Percentiles rank a stretch among this genome's conserved stretches.
phyloP scores from a whole-genome alignment of 2,888 invertebrate genomes.

The Plagiodera versicolora region DNA sequence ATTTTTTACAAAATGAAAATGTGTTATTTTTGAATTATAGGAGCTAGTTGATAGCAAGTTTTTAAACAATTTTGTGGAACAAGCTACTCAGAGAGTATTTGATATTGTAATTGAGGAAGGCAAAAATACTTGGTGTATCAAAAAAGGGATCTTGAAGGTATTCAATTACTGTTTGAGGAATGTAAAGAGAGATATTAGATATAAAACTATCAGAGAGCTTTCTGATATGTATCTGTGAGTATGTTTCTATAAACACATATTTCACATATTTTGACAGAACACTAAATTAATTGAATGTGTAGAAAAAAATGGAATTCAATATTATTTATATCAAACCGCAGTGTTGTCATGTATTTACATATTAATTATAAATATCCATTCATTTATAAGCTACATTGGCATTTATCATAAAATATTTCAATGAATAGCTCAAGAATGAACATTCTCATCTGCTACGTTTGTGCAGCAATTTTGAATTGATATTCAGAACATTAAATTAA shows the following conservation, averaged over 20 bases:
- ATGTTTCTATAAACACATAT: neutral
- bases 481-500: neutral
- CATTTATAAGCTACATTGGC: no score
- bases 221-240: conserved; percentile 28
- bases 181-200: conserved; percentile 8
- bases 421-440: neutral
- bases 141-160: conserved; percentile 24
- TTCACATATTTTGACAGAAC: no score
- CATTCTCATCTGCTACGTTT: no score
- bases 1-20: neutral
- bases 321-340: no score
- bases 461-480: no score
- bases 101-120: conserved; percentile 24
- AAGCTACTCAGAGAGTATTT: conserved; percentile 19
- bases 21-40: conserved; percentile 12
- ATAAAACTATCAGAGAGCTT: conserved; percentile 9
- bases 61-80: conserved; percentile 12
- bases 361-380: no score
- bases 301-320: no score
- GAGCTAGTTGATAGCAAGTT: conserved; percentile 12
- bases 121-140: conserved; percentile 24
- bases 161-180: conserved; percentile 12
- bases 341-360: no score
- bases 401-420: no score
- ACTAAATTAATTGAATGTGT: neutral